Evolutionary conservation across 1,140 invertebrate species (phyloP), one percentile per base, ranked within the genome.

Genomic region (Scaptodrosophila lebanonensis): DNA sequence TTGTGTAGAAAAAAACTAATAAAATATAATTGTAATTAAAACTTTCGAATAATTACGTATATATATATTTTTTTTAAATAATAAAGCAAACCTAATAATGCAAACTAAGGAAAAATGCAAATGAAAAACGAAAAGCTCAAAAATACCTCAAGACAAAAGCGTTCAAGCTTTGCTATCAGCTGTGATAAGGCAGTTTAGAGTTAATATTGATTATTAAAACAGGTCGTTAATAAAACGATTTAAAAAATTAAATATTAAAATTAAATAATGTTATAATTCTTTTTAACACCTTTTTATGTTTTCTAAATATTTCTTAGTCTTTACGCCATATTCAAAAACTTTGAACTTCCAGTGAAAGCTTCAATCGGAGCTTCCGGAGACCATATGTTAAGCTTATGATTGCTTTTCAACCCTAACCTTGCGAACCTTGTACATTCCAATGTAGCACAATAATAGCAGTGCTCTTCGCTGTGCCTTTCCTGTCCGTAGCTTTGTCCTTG

Each of bases 371-470:
- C 15, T 57, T 58, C 25, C 66, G 52, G 43, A 11, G 12, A 69
- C 40, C 73, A 77, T 68, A 77, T 77, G 72, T 72, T 27, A 36
- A 49, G 44, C 64, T 49, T 59, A 48, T 49, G 48, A 36, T 58
- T 18, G 38, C n/a, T 20, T 66, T 79, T 82, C 75, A 82, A 82
- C 65, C 68, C 68, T 77, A 82, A 79, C 73, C 75, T 73, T 82
- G 73, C 57, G 35, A 51, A 53, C 56, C 73, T 79, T 79, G 47
- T 38, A 40, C 48, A 53, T 58, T 44, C 29, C 63, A 66, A 72
- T 67, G 40, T 42, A 45, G 30, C 36, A 30, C 49, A 65, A 40
- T 36, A 73, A 47, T 18, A 30, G 30, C 32, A 45, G 42, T 20
- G 38, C 47, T 33, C 17, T 22, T 33, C 16, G 3, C 18, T 13